Base-by-base conservation (phyloP, 2,888 invertebrate species). In the Eilema griseolum region DNA sequence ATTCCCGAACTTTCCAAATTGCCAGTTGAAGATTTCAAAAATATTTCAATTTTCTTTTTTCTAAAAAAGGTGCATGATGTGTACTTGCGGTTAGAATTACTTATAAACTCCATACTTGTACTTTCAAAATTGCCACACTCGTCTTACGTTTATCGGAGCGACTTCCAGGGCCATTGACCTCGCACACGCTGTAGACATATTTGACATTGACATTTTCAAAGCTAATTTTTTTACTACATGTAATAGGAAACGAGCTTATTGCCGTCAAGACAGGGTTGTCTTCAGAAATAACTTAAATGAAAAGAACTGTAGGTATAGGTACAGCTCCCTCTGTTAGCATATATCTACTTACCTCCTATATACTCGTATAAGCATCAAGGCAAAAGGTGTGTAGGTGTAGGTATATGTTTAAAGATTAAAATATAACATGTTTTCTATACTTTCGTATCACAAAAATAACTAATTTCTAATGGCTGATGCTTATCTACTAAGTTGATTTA, bases 121-220 rank as follows among this genome's bases (percentile, higher is more conserved):
- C n/a, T n/a, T 52, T 52, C n/a, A 52, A 52, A 52, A 52, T 52
- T 52, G 52, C 52, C 10, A n/a, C 52, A 52, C 52, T 52, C 3
- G 52, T 52, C 46, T 46, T 2, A 46, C 46, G n/a, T 52, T 52
- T 52, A 52, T 52, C 52, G 52, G 20, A n/a, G 8, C 41, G 12
- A 52, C n/a, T 52, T 52, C 20, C 8, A 52, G 3, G 52, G 52
- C 52, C 52, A 52, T n/a, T 52, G 52, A 52, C n/a, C 52, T n/a
- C n/a, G 52, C 52, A 52, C 10, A 52, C 52, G 52, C n/a, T n/a
- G 52, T 52, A 46, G 20, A 52, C 52, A 52, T n/a, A 52, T 52
- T 52, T 52, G 52, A 20, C 52, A 52, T 52, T n/a, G 52, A 52
- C 52, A 52, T n/a, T 20, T 52, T 52, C 52, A n/a, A 52, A 52